Evolutionary conservation across 2,888 invertebrate species (phyloP).

Genomic region (Gymnoscelis rufifasciata): DNA sequence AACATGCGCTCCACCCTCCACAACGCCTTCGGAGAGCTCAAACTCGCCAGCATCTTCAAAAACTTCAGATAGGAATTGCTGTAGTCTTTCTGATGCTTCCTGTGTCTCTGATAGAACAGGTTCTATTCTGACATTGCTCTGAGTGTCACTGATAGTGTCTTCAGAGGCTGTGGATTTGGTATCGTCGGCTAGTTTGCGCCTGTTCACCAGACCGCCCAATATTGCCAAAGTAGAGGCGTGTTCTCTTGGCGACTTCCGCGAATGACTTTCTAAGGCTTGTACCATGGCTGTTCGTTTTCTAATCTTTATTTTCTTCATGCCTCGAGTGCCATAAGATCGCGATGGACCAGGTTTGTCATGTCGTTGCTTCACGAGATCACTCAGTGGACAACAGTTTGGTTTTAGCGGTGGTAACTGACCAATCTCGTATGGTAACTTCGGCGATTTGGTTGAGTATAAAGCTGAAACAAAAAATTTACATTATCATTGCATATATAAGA

Average conservation of each 20-base stretch:
- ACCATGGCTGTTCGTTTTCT: conserved; percentile 53
- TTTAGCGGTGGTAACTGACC: conserved; percentile 81
- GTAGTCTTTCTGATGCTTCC: conserved; percentile 61
- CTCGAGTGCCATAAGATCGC: conserved; percentile 62
- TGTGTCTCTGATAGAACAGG: conserved; percentile 51
- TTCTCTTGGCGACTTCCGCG: conserved; percentile 91
- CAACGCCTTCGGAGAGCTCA: conserved; percentile 68
- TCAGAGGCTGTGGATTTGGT: conserved; percentile 70
- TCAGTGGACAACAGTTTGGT: conserved; percentile 74
- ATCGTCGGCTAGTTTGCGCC: conserved; percentile 68
- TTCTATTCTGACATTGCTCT: conserved; percentile 51
- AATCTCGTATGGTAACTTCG: conserved; percentile 87
- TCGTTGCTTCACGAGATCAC: conserved; percentile 65
- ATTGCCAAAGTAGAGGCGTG: conserved; percentile 93
- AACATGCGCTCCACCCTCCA: conserved; percentile 55
- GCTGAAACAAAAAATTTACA: conserved; percentile 52
- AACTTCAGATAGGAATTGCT: conserved; percentile 66
- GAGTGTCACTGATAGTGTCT: conserved; percentile 61
- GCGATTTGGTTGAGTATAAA: conserved; percentile 79
- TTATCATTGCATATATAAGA: too few relatives aligned
- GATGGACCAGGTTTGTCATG: conserved; percentile 64
- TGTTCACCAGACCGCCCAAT: conserved; percentile 82
- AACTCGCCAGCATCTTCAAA: conserved; percentile 68
- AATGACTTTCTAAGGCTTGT: conserved; percentile 74
- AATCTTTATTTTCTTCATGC: conserved; percentile 60